These are phyloP conservation scores for Ennomos fuscantarius DNA, from an alignment of 2,888 invertebrate genomes.

Conservation along the genomic window DNA sequence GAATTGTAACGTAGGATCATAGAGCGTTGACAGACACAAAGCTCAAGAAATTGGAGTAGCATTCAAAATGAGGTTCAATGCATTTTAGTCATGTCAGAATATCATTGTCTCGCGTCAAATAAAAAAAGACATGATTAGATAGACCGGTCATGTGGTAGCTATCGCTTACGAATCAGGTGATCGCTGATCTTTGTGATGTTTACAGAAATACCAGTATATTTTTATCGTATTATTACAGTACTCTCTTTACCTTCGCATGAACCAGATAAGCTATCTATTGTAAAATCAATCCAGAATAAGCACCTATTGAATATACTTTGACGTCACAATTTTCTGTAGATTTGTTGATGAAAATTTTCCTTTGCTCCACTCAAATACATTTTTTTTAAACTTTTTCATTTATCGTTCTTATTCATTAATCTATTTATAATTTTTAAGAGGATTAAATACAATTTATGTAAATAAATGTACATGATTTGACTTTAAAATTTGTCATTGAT, in stretches of 20 bases:
- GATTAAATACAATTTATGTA: too few relatives aligned
- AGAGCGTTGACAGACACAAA: neutral
- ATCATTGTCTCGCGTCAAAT: constrained; percentile 44
- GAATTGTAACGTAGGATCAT: neutral
- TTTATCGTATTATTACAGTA: constrained; percentile 44
- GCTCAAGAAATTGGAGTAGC: neutral
- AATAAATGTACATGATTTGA: constrained; percentile 1
- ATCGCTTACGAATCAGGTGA: constrained; percentile 65
- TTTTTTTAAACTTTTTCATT: neutral
- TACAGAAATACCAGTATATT: constrained; percentile 43
- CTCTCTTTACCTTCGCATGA: constrained; percentile 28
- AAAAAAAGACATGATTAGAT: constrained; percentile 51
- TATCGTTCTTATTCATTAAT: too few relatives aligned
- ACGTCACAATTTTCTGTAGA: neutral
- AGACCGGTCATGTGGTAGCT: constrained; percentile 59
- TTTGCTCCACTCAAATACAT: neutral
- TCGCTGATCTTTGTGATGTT: constrained; percentile 49
- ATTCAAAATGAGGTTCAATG: neutral
- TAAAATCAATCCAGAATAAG: constrained; percentile 49
- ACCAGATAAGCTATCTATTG: constrained; percentile 45
- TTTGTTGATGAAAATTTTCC: constrained; percentile 12
- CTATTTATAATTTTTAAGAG: neutral
- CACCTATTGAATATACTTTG: constrained; percentile 10
- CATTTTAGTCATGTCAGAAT: constrained; percentile 15
- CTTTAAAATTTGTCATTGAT: constrained; percentile 3